These are phyloP conservation scores for Sebastes aleutianus DNA, from an alignment of 2,797 vertebrate genomes.

Conservation along the genomic window DNA sequence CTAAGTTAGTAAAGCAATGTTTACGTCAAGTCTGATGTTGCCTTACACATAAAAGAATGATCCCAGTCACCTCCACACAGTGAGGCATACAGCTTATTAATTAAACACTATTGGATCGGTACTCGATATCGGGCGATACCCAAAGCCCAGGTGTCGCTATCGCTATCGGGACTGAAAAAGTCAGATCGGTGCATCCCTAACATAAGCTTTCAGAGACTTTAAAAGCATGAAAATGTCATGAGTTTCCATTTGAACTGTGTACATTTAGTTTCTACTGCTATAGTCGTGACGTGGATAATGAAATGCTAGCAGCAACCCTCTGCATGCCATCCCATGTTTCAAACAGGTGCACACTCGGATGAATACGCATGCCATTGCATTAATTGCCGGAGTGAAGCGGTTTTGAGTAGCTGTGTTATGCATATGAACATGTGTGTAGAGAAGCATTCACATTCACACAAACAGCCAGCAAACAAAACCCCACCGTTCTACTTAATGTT, in stretches of 20 bases:
- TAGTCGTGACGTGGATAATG: constrained; percentile 30
- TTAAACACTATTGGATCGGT: no score
- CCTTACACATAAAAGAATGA: no score
- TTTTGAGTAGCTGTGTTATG: constrained; percentile 22
- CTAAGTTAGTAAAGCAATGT: no score
- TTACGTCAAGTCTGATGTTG: no score
- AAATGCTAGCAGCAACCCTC: constrained; percentile 27
- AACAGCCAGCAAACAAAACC: constrained; percentile 19
- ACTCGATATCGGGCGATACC: accelerated
- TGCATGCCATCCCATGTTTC: constrained; percentile 19
- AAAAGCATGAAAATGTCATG: constrained; percentile 7
- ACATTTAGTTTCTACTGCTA: constrained; percentile 15
- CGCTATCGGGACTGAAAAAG: no score
- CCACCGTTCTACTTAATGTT: constrained; percentile 11
- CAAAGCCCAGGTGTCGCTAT: no score
- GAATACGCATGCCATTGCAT: constrained; percentile 9
- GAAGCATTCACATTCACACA: constrained; percentile 34
- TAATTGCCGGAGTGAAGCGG: constrained; percentile 15
- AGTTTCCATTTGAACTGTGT: constrained; percentile 18
- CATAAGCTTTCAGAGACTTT: neutral
- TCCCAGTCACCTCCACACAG: no score
- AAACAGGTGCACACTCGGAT: constrained; percentile 22
- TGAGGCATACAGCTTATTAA: no score
- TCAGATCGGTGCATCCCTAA: no score
- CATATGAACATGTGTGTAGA: neutral